Base-by-base conservation (phyloP, 2,797 vertebrate genomes). In the Lophius americanus region DNA sequence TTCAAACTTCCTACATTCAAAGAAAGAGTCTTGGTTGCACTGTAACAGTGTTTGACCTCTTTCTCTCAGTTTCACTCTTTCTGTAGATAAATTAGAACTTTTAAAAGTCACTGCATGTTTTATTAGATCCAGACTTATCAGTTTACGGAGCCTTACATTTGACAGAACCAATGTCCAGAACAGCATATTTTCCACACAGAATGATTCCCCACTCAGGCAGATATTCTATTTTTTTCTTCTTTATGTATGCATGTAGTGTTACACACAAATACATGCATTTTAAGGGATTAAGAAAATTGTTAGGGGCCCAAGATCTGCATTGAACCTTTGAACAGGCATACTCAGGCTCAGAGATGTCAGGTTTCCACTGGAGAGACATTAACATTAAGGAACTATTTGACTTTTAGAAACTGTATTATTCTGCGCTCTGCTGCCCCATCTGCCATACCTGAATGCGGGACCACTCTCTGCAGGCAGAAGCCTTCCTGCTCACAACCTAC, bases 251-350 rank as follows among this genome's bases (percentile, higher is more conserved):
- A 23, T 23, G 23, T 23, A 23, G 23, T 23, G 23, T 23, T 23
- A 23, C 23, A 23, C 23, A 23, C 23, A 23, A 23, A 23, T 23
- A 23, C 23, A 23, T 23, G 23, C 23, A 87, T 93, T 93, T 95
- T 94, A 95, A 90, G 88, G 94, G 94, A 95, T 96, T 95, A 94
- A 91, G 73, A 80, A 68, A 57, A 76, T 64, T 68, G 71, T 70
- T 51, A 78, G 74, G 41, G 56, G 75, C 83, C 81, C 79, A 76
- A 37, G 43, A 70, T 9, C 13, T 58, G 71, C 64, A 63, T 43
- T 38, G 37, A 23, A 9, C 14, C 48, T 46, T 35, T 51, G 56
- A 23, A 23, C 23, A 1, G 2, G 23, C 23, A 23, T 23, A 23
- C 23, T 23, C 23, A 23, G 23, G 23, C 23, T 23, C 23, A 23